Conservation (phyloP, 2,797 vertebrate genomes). For the Arnoldichthys spilopterus region DNA sequence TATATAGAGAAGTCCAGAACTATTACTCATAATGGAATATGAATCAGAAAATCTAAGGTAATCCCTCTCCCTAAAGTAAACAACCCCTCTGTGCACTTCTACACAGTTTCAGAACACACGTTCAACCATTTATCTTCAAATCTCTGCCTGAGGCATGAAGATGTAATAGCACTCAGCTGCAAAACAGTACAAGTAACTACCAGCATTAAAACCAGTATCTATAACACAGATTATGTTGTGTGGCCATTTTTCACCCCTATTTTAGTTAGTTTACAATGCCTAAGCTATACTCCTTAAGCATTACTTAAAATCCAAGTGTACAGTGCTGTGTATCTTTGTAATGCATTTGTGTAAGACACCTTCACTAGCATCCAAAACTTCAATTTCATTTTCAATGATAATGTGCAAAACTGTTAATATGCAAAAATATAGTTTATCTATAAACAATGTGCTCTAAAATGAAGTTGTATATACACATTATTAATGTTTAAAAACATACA, state of each 20-base stretch:
- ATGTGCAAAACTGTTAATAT: too few species aligned
- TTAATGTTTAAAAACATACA: too few species aligned
- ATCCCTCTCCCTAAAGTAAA: conserved; percentile 1
- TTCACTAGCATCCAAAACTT: too few species aligned
- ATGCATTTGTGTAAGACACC: neutral
- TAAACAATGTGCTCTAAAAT: too few species aligned
- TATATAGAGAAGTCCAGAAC: neutral
- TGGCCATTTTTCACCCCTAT: neutral
- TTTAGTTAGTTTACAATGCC: neutral
- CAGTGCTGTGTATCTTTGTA: neutral
- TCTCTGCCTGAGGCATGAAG: neutral
- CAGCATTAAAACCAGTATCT: conserved; percentile 1
- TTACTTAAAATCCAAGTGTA: neutral
- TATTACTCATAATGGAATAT: neutral
- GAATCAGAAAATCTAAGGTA: neutral
- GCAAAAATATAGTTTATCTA: too few species aligned
- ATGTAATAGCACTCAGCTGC: neutral
- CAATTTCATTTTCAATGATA: too few species aligned
- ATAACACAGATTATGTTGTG: neutral
- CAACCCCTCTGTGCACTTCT: neutral
- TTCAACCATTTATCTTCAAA: neutral
- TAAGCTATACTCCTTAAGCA: neutral
- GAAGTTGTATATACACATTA: too few species aligned
- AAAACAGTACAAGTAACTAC: neutral
- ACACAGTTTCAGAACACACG: neutral